phyloP scores from a whole-genome alignment of 2,113 vertebrate genomes.

The Ranitomeya variabilis region DNA sequence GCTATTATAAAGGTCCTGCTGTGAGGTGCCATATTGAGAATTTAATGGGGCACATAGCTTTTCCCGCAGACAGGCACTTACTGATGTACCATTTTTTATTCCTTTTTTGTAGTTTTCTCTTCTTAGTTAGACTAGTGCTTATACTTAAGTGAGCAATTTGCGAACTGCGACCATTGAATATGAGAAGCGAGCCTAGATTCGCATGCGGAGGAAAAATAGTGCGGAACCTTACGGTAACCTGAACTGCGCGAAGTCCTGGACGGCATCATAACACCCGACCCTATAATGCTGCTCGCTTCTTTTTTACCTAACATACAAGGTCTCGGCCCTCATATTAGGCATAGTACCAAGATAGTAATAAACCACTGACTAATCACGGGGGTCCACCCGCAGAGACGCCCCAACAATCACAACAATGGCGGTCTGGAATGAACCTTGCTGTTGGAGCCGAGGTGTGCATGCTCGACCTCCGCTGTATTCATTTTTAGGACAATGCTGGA shows the following conservation, averaged over 20 bases:
- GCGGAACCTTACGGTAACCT: neutral
- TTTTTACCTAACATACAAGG: too few relatives aligned
- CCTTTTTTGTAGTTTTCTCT: neutral
- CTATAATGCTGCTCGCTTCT: too few relatives aligned
- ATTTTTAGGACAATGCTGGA: too few relatives aligned
- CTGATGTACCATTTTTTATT: neutral
- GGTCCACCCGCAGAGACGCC: too few relatives aligned
- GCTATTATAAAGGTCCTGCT: neutral
- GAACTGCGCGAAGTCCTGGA: neutral
- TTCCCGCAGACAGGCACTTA: neutral
- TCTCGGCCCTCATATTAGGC: too few relatives aligned
- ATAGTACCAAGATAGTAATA: too few relatives aligned
- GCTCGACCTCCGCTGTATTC: too few relatives aligned
- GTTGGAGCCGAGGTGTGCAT: too few relatives aligned
- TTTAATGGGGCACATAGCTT: neutral
- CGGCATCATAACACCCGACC: too few relatives aligned
- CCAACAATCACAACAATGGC: too few relatives aligned
- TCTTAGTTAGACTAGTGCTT: neutral
- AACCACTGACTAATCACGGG: too few relatives aligned
- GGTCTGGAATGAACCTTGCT: too few relatives aligned
- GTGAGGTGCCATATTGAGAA: slow-evolving; percentile 20
- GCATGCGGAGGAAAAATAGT: neutral
- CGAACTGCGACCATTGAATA: neutral
- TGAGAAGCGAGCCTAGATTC: neutral
- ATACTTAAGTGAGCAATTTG: neutral